Evolutionary conservation across 2,797 vertebrate species (phyloP).

Genomic region (Falco cherrug): DNA sequence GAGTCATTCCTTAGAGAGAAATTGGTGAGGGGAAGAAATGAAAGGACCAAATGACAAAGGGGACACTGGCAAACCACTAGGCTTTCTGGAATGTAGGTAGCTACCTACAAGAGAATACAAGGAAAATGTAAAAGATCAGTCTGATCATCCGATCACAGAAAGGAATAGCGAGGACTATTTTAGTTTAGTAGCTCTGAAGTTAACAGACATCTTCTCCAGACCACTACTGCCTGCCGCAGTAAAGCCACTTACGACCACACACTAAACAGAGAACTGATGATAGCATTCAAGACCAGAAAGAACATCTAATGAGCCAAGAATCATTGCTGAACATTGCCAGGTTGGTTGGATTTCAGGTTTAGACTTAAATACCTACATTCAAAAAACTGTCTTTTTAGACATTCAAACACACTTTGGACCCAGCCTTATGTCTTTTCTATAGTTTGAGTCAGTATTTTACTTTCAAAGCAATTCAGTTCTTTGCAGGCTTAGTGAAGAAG

Average conservation of each 20-base stretch:
- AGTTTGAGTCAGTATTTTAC: not conserved
- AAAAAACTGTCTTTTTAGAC: not conserved
- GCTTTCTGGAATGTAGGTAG: not conserved
- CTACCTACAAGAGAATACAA: not conserved
- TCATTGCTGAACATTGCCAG: not conserved
- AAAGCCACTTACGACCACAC: not conserved
- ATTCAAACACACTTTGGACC: not conserved
- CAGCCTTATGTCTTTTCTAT: not conserved
- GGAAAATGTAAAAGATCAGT: not conserved
- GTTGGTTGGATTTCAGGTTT: not conserved
- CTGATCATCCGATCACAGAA: not conserved
- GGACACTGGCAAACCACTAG: not conserved
- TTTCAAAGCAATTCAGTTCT: not conserved
- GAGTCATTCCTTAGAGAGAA: not conserved
- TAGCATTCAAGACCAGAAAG: not conserved
- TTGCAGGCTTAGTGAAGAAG: not conserved
- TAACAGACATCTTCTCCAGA: not conserved
- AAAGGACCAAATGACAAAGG: not conserved
- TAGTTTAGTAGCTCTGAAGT: not conserved
- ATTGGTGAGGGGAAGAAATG: not conserved
- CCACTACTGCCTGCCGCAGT: rapidly evolving
- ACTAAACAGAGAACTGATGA: not conserved
- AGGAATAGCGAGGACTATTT: not conserved
- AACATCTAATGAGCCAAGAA: not conserved
- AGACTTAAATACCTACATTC: not conserved